A percentile compares a stretch with the other conserved stretches of the same genome.
Evolutionary conservation across 2,113 vertebrate species (phyloP).

Genomic region (Pelodiscus sinensis): DNA sequence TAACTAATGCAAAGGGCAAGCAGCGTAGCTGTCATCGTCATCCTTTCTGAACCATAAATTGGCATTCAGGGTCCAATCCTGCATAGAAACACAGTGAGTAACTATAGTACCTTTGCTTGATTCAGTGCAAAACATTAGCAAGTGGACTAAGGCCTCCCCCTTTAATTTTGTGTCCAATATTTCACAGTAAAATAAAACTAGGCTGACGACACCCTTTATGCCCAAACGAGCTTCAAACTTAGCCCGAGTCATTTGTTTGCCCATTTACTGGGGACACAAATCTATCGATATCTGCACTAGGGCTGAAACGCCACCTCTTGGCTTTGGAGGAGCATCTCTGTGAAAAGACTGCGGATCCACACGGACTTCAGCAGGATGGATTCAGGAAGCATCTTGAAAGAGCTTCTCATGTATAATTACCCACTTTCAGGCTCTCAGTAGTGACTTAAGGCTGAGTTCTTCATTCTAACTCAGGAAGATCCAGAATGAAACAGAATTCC

Average conservation of each 20-base stretch:
- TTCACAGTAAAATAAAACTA: not conserved
- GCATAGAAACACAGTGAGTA: constrained; percentile 58
- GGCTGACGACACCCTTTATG: not conserved
- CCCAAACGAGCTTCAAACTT: not conserved
- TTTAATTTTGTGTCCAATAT: not conserved
- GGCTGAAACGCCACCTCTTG: not conserved
- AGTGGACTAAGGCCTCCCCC: not conserved
- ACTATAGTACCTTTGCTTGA: constrained; percentile 30
- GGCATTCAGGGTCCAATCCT: constrained; percentile 49
- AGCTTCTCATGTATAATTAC: not conserved
- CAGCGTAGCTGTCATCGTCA: constrained; percentile 22
- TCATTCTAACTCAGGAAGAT: not conserved
- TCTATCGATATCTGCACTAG: not conserved
- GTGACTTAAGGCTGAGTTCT: not conserved
- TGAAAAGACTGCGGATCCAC: not conserved
- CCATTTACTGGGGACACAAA: not conserved
- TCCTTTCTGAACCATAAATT: constrained; percentile 43
- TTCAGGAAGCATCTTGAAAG: not conserved
- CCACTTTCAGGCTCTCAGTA: not conserved
- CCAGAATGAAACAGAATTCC: not conserved
- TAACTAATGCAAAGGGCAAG: constrained; percentile 5
- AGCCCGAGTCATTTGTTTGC: not conserved
- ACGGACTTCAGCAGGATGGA: not conserved
- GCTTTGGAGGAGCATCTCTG: not conserved
- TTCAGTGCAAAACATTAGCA: constrained; percentile 1